Evolutionary conservation across 2,113 vertebrate genomes (phyloP).

Genomic region (Lepus europaeus): DNA sequence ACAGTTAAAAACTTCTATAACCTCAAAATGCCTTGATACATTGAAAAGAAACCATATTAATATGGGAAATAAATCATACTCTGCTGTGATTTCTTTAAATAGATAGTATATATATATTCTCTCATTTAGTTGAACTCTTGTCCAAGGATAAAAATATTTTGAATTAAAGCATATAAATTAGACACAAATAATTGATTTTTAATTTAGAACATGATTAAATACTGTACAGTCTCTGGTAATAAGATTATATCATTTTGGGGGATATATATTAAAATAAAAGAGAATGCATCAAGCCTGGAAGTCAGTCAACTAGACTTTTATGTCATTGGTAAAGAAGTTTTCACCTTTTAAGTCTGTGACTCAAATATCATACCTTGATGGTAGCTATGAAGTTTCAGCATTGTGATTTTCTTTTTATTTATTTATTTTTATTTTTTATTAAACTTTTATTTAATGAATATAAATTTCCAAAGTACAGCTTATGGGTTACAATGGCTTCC

Average conservation of each 20-base stretch:
- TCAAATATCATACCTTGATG: neutral
- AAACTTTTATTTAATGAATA: too few relatives aligned
- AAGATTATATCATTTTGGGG: neutral
- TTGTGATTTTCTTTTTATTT: too few relatives aligned
- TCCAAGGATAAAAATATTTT: neutral
- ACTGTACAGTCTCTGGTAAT: neutral
- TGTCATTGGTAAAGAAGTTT: neutral
- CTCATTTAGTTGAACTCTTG: neutral
- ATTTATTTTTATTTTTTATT: too few relatives aligned
- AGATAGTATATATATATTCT: neutral
- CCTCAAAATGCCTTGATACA: neutral
- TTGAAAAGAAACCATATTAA: neutral
- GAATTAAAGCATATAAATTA: slow-evolving; percentile 14
- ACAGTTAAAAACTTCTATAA: neutral
- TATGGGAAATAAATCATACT: neutral
- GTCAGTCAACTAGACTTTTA: neutral
- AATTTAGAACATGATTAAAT: slow-evolving; percentile 50
- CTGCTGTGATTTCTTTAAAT: neutral
- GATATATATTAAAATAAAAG: neutral
- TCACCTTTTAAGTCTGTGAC: neutral
- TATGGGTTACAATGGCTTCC: too few relatives aligned
- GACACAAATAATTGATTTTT: neutral
- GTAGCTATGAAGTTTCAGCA: neutral
- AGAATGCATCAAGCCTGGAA: neutral
- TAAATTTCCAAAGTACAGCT: too few relatives aligned